phyloP scores from a whole-genome alignment of 2,888 invertebrate species.

The Phytoseiulus persimilis region DNA sequence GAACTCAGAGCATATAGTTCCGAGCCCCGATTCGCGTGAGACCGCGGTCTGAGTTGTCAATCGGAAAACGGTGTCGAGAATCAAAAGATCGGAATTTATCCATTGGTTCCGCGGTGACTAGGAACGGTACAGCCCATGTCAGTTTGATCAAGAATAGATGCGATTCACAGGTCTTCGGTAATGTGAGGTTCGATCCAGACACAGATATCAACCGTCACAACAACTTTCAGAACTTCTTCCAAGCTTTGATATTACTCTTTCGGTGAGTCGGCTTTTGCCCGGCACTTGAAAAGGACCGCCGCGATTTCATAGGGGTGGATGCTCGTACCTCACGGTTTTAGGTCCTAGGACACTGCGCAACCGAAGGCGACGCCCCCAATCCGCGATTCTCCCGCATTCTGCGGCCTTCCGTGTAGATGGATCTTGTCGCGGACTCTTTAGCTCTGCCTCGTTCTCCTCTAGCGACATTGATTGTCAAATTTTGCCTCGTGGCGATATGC shows the following conservation, averaged over 20 bases:
- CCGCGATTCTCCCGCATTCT: not conserved
- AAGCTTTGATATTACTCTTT: constrained; percentile 57
- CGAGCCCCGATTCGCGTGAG: no score
- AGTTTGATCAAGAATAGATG: not conserved
- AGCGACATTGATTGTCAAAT: not conserved
- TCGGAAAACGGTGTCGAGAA: no score
- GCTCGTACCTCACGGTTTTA: not conserved
- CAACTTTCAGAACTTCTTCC: constrained; percentile 58
- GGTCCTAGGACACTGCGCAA: constrained; percentile 5
- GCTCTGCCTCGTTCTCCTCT: not conserved
- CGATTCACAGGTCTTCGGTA: constrained; percentile 56
- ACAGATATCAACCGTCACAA: constrained; percentile 58
- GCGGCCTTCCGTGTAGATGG: not conserved
- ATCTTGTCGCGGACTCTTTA: not conserved
- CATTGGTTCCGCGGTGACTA: no score
- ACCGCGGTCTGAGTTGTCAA: no score
- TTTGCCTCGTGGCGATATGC: not conserved
- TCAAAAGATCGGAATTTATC: no score
- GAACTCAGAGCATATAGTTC: no score
- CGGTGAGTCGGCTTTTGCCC: constrained; percentile 51
- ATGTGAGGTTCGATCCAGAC: constrained; percentile 54
- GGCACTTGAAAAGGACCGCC: not conserved
- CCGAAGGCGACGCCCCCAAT: not conserved
- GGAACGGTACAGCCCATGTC: no score
- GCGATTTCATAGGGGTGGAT: not conserved